These are phyloP conservation scores for Aurelia coerulea DNA, from an alignment of 30 jellyfish, hydroid and myxozoan genomes.

Conservation along the genomic window DNA sequence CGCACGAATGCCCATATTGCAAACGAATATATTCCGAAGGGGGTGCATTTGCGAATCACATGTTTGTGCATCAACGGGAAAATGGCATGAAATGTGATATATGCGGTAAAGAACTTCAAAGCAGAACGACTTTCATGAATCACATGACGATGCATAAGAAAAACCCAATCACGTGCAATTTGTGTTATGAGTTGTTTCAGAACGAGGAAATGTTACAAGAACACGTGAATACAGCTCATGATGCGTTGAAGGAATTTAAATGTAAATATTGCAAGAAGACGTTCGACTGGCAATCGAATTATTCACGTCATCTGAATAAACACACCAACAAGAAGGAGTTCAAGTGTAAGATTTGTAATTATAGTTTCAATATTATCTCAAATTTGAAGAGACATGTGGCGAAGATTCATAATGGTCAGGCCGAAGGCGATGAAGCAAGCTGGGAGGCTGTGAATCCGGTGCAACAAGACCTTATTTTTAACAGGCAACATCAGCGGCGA, in stretches of 20 bases:
- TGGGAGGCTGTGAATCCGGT: slow-evolving; percentile 59
- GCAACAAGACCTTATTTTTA: slow-evolving; percentile 38
- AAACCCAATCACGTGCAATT: slow-evolving; percentile 38
- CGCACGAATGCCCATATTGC: slow-evolving; percentile 54
- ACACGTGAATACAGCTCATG: slow-evolving; percentile 37
- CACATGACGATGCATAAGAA: slow-evolving; percentile 41
- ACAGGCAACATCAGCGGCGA: slow-evolving; percentile 51
- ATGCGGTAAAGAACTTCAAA: slow-evolving; percentile 43
- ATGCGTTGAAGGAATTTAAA: slow-evolving; percentile 27
- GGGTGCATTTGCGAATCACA: slow-evolving; percentile 45
- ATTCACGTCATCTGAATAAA: slow-evolving; percentile 52
- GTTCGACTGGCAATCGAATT: slow-evolving; percentile 45
- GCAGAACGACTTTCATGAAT: slow-evolving; percentile 42
- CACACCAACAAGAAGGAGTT: slow-evolving; percentile 39
- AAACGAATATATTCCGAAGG: slow-evolving; percentile 46
- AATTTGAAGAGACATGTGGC: slow-evolving; percentile 50
- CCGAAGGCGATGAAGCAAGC: slow-evolving; percentile 12
- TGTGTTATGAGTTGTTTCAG: slow-evolving; percentile 47
- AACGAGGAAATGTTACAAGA: slow-evolving; percentile 15
- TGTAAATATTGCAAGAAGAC: slow-evolving; percentile 57
- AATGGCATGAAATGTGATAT: slow-evolving; percentile 55
- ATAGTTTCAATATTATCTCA: slow-evolving; percentile 35
- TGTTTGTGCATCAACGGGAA: slow-evolving; percentile 55
- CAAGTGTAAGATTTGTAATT: slow-evolving; percentile 40
- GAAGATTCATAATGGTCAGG: slow-evolving; percentile 41